phyloP scores from a whole-genome alignment of 2,888 invertebrate species.

The Eledone cirrhosa region DNA sequence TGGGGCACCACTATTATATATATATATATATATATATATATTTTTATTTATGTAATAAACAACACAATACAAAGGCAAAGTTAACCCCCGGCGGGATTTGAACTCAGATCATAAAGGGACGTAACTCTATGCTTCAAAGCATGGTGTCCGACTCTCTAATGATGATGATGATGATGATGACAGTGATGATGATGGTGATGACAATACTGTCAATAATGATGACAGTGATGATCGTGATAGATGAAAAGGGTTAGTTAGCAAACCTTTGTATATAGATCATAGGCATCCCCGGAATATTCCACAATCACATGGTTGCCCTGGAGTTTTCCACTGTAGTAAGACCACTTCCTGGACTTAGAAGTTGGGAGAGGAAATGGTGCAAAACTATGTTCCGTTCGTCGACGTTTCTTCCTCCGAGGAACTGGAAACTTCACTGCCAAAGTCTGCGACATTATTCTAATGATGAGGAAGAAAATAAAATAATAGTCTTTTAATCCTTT shows the following conservation, averaged over 20 bases:
- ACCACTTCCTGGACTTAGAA: constrained; percentile 41
- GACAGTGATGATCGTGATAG: neutral
- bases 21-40: no score
- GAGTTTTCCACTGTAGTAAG: constrained; percentile 52
- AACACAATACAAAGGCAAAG: no score
- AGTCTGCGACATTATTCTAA: neutral
- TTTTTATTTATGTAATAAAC: no score
- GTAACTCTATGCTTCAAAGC: no score
- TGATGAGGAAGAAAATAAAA: neutral
- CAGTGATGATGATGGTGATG: neutral
- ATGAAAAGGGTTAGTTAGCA: constrained; percentile 1
- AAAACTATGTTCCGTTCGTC: constrained; percentile 31
- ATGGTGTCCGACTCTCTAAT: no score
- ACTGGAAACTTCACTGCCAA: constrained; percentile 27
- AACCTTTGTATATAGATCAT: constrained; percentile 56
- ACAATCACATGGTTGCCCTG: constrained; percentile 46
- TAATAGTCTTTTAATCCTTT: neutral
- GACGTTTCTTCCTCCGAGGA: constrained; percentile 41
- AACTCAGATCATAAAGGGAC: no score
- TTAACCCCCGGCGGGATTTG: no score
- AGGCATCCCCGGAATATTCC: constrained; percentile 54
- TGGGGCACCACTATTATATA: no score
- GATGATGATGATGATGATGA: neutral
- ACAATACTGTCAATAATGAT: neutral
- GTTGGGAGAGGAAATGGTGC: constrained; percentile 56